Evolutionary conservation across 1,140 invertebrate genomes (phyloP).

Genomic region (Ylistrum balloti): DNA sequence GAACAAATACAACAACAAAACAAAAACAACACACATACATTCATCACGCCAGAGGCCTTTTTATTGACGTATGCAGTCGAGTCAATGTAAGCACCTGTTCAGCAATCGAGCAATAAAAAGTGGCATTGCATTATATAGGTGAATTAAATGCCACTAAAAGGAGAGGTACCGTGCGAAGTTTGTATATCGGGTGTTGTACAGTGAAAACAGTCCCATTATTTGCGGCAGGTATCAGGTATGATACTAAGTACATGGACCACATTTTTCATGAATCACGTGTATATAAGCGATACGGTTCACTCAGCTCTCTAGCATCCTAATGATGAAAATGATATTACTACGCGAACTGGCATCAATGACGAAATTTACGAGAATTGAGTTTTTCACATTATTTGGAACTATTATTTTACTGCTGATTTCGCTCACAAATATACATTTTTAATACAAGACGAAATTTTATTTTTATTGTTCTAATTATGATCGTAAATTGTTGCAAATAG

Average conservation of each 20-base stretch:
- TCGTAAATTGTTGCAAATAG: neutral
- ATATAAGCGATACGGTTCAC: too few relatives aligned
- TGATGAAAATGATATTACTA: conserved; percentile 4
- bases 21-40: too few relatives aligned
- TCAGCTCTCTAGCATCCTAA: neutral
- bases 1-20: too few relatives aligned
- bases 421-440: neutral
- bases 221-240: neutral
- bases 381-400: neutral
- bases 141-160: neutral
- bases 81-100: neutral
- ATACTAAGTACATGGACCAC: neutral
- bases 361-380: neutral
- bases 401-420: neutral
- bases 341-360: neutral
- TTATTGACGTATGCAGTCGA: too few relatives aligned
- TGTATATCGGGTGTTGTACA: neutral
- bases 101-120: too few relatives aligned
- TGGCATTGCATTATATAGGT: neutral
- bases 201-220: neutral
- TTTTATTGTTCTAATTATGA: neutral
- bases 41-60: too few relatives aligned
- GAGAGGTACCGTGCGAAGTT: neutral
- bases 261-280: neutral
- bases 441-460: neutral